Conservation (phyloP, 2,888 invertebrate species). For the Nomada flava region DNA sequence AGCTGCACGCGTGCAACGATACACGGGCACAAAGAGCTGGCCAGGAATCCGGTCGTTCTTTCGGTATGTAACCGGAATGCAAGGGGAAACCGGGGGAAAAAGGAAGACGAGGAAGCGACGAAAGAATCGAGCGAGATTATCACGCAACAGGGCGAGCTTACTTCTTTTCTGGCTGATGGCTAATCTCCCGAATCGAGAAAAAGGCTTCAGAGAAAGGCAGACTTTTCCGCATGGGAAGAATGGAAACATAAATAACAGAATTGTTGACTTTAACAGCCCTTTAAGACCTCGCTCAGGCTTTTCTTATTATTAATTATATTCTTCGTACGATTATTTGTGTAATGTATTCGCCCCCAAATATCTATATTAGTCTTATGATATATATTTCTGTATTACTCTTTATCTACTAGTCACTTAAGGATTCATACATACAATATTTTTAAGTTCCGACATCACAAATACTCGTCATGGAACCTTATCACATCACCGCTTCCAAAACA, state of each 20-base stretch:
- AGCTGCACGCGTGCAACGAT: constrained; percentile 61
- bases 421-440: too few species aligned
- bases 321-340: too few species aligned
- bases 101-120: constrained; percentile 15
- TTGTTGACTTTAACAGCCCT: too few species aligned
- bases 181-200: constrained; percentile 16
- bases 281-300: too few species aligned
- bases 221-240: not conserved
- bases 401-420: too few species aligned
- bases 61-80: constrained; percentile 62
- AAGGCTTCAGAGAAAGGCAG: not conserved
- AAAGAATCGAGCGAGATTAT: constrained; percentile 49
- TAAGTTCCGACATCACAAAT: too few species aligned
- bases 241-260: not conserved
- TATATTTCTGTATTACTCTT: too few species aligned
- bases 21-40: constrained; percentile 53
- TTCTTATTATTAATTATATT: too few species aligned
- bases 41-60: constrained; percentile 65
- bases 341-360: too few species aligned
- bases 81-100: constrained; percentile 27
- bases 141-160: constrained; percentile 1
- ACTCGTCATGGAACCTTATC: too few species aligned
- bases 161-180: constrained; percentile 9
- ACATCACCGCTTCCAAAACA: too few species aligned
- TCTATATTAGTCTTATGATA: too few species aligned